Conservation (phyloP, 2,113 vertebrate species). For the Lipophrys pholis region DNA sequence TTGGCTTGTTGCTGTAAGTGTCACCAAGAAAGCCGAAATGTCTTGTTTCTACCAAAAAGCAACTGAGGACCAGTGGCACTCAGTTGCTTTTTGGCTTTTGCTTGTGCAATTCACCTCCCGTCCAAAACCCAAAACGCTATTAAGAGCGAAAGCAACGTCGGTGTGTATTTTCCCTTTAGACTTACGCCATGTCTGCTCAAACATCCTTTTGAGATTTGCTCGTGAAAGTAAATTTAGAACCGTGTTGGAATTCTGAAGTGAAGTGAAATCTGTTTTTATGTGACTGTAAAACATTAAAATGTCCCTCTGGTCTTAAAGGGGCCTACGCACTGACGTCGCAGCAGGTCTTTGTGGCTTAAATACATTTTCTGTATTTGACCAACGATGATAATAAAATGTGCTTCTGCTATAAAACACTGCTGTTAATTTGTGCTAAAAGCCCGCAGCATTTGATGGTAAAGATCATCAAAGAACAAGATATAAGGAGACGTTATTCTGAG, state of each 20-base stretch:
- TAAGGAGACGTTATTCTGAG: constrained; percentile 10
- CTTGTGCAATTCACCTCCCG: constrained; percentile 53
- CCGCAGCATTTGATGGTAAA: no score
- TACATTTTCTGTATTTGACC: constrained; percentile 28
- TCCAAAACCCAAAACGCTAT: constrained; percentile 25
- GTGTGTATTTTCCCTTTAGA: no score
- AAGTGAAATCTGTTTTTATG: no score
- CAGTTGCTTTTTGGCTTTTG: neutral
- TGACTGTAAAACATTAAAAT: no score
- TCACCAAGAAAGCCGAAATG: neutral
- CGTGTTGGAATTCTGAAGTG: no score
- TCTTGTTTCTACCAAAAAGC: constrained; percentile 26
- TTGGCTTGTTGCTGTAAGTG: constrained; percentile 5
- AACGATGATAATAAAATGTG: constrained; percentile 62
- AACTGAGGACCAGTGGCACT: neutral
- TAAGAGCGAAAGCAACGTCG: no score
- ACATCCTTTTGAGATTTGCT: no score
- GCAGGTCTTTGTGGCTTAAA: constrained; percentile 6
- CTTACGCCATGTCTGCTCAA: no score
- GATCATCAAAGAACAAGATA: neutral
- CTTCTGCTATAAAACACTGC: constrained; percentile 22
- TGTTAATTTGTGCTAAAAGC: constrained; percentile 21
- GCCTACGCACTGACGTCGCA: no score
- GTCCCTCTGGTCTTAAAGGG: no score
- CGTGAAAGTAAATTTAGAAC: no score